Conservation (phyloP, 2,113 vertebrate genomes). For the Lichenostomus cassidix region DNA sequence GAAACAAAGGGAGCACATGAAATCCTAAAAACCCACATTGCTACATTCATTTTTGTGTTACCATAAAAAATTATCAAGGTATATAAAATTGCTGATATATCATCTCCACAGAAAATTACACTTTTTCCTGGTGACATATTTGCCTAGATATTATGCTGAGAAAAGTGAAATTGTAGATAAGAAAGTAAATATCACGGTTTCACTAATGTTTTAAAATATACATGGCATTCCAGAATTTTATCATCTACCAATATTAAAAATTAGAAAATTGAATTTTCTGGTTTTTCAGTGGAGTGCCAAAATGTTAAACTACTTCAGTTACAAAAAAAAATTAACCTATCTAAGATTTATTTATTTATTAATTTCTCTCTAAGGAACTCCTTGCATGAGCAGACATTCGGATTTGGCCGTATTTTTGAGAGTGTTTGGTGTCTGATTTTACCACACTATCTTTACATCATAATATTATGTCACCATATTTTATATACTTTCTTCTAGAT, state of each 20-base stretch:
- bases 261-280: neutral
- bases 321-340: neutral
- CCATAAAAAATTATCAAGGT: neutral
- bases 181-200: neutral
- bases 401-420: neutral
- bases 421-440: neutral
- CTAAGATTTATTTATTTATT: neutral
- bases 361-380: neutral
- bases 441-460: neutral
- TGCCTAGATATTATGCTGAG: neutral
- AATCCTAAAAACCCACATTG: too few species aligned
- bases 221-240: neutral
- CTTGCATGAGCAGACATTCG: neutral
- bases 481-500: neutral
- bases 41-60: neutral
- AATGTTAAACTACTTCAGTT: neutral
- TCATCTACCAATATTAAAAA: neutral
- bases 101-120: neutral
- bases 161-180: neutral
- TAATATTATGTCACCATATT: neutral
- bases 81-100: neutral
- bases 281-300: neutral
- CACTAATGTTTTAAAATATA: neutral
- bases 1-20: too few species aligned
- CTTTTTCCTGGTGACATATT: neutral